Evolutionary conservation across 1,140 invertebrate genomes (phyloP), one percentile per base, ranked within the genome.

Genomic region (Rhynchophorus ferrugineus): DNA sequence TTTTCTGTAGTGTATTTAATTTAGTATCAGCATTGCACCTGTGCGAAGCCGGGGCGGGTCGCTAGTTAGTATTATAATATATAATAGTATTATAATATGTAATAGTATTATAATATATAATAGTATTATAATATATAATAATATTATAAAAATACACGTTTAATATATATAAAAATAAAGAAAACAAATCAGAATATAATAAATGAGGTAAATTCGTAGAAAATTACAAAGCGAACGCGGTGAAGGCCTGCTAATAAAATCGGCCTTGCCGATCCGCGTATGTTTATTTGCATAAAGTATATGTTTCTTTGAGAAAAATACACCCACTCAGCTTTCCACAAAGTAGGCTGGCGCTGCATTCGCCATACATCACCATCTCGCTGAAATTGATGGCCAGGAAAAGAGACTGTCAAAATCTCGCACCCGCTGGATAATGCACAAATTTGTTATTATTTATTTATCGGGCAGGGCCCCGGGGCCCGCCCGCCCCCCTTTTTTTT

Each of bases 301-400:
- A 63, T 54, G 60, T 56, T 61, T 60, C 60, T 54, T 60, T 58
- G 63, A 62, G 65, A 67, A 63, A 67, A 66, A 67, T 66, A 64
- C 56, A 67, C 60, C 61, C 63, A 62, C 65, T 67, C 61, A 61
- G 58, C 60, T 59, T 55, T 50, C 58, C 58, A 53, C 56, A 58
- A 61, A 59, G 53, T 61, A 57, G 38, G 34, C 41, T 35, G 35
- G 18, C 46, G 37, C 38, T 58, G 45, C 53, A 54, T 54, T 56
- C 49, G 35, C 55, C 43, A 63, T 63, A 59, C 59, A 58, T 61
- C 58, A 58, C 33, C 52, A 54, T 53, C 44, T 49, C 42, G 29
- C 58, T 63, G 63, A 63, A 62, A 65, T 65, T 65, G 61, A 65
- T 65, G 61, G 63, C 57, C 50, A 37, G 52, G 56, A 49, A 63